Conservation (phyloP, 1,140 invertebrate species). For the Drosophila malerkotliana region DNA sequence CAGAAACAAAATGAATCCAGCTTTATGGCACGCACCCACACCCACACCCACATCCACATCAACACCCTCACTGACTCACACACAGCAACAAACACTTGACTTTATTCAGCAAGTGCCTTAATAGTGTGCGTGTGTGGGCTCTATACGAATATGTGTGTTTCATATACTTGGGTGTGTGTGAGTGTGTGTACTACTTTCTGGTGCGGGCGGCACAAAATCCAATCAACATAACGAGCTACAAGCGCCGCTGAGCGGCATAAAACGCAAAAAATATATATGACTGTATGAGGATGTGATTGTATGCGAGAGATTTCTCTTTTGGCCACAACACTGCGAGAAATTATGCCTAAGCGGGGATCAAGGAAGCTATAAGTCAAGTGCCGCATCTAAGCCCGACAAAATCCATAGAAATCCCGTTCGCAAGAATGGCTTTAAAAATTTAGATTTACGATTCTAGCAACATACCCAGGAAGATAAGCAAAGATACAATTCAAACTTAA, state of each 20-base stretch:
- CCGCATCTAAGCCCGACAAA: background rate
- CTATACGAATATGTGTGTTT: background rate
- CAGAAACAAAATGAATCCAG: conserved; percentile 72
- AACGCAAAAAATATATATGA: conserved; percentile 63
- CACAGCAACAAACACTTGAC: conserved; percentile 65
- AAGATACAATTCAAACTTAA: too few species aligned
- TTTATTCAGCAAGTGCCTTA: conserved; percentile 78
- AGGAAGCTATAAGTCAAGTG: conserved; percentile 1
- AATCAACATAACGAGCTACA: conserved; percentile 82
- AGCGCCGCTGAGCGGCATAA: conserved; percentile 80
- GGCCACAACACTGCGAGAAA: conserved; percentile 36
- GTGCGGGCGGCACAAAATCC: conserved; percentile 80
- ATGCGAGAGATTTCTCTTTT: conserved; percentile 30
- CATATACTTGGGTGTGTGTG: conserved; percentile 14
- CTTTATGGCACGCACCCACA: conserved; percentile 72
- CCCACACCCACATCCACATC: conserved; percentile 39
- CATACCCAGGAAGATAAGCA: background rate
- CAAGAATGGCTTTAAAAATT: conserved; percentile 3
- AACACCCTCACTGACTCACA: conserved; percentile 15
- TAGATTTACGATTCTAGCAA: background rate
- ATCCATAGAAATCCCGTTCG: conserved; percentile 5
- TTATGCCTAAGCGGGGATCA: conserved; percentile 6
- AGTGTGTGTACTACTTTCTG: conserved; percentile 72
- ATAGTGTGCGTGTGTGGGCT: conserved; percentile 65
- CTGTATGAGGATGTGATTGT: conserved; percentile 45